Evolutionary conservation across 2,888 invertebrate genomes (phyloP), one percentile per base, ranked within the genome.

Genomic region (Proisotoma minuta): DNA sequence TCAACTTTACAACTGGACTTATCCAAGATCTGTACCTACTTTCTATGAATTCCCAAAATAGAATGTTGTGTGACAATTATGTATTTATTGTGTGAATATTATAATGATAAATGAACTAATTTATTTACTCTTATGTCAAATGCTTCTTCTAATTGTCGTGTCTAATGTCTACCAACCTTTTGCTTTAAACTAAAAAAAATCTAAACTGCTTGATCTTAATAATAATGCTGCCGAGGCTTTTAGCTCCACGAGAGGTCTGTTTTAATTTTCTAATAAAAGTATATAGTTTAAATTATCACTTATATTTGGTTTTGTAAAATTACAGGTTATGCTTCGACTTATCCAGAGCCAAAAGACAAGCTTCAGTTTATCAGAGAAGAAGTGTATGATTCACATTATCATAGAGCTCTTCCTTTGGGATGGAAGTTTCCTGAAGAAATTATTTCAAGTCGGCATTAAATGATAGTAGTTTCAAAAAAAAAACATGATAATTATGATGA

Each of bases 1-100:
- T 60, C 87, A 88, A 77, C 83, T 88, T 80, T 92, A 90, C 79
- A 85, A 85, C 77, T 85, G 83, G 75, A 83, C 88, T 76, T 93
- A 92, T 77, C 87, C 88, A 77, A 10, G 65, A 40, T 70, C 75
- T 26, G 54, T 75, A 26, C 75, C 75, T 5, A 56, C 57, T 8
- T 60, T 64, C 18, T 76, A 75, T 69, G 24, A 65, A n/a, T 76
- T 76, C 76, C 76, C 76, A 20, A 60, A 59, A 34, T 10, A 8
- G 8, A 34, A 8, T 34, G 8, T 10, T 10, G 15, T 15, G 8
- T 10, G 8, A 10, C 15, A 34, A 10, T 34, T 10, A 34, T 34
- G 8, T 15, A 15, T 34, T 15, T 10, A 34, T 10, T 10, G 34
- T 34, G 34, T 10, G 8, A 8, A 34, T 34, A 10, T 34, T 34